Percentiles rank a stretch among this genome's conserved stretches.
Conservation (phyloP, 2,888 invertebrate species). For the Slavum lentiscoides region DNA sequence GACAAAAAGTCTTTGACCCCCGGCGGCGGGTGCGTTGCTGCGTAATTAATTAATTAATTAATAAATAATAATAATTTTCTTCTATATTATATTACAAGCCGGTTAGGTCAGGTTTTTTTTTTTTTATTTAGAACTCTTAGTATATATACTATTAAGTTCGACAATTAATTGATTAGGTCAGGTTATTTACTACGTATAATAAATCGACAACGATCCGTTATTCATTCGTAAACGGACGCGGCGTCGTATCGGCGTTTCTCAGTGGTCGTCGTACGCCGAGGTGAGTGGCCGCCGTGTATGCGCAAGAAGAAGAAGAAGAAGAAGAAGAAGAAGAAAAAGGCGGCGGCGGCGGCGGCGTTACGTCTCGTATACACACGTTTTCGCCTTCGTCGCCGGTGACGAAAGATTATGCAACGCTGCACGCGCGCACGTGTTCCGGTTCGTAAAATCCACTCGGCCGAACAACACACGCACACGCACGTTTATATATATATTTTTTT, state of each 20-base stretch:
- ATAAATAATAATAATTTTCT: too few relatives aligned
- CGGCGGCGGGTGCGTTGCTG: too few relatives aligned
- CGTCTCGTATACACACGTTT: not conserved
- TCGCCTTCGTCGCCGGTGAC: not conserved
- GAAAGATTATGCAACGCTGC: constrained; percentile 1
- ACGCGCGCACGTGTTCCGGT: constrained; percentile 42
- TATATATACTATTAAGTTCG: too few relatives aligned
- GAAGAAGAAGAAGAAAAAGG: constrained; percentile 24
- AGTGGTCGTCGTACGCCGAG: constrained; percentile 33
- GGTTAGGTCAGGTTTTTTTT: too few relatives aligned
- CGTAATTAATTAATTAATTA: too few relatives aligned
- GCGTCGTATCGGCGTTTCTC: constrained; percentile 6
- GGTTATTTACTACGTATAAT: too few relatives aligned
- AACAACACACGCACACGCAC: not conserved
- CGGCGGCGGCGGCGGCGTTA: constrained; percentile 27
- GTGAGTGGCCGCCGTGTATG: constrained; percentile 37
- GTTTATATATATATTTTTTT: not conserved
- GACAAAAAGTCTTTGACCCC: too few relatives aligned
- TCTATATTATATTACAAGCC: too few relatives aligned
- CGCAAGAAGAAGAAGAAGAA: not conserved
- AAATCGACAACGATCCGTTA: too few relatives aligned
- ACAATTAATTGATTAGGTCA: too few relatives aligned
- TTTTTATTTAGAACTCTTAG: too few relatives aligned
- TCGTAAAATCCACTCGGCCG: constrained; percentile 13
- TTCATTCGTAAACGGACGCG: too few relatives aligned